Evolutionary conservation across 2,797 vertebrate species (phyloP), one percentile per base, ranked within the genome.

Genomic region (Triplophysa yarkandensis): DNA sequence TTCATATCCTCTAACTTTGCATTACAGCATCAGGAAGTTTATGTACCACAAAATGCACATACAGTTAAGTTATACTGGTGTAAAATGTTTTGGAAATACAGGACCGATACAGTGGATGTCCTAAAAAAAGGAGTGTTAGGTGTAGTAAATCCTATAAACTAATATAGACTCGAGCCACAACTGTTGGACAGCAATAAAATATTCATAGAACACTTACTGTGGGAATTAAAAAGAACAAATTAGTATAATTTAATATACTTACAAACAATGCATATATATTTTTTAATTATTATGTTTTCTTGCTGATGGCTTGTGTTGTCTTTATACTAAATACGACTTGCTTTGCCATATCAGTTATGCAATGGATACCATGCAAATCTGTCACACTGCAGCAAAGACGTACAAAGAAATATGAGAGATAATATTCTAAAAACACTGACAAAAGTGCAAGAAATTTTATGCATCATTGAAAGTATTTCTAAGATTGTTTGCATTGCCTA

Each of bases 281-380:
- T n/a, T 9, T 8, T 48, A 19, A 17, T 48, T 6, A n/a, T 46
- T 4, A 6, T 48, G 19, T 8, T 21, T 10, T 9, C 21, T 48
- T 19, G 5, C 46, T 21, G 7, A 10, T 8, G 10, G 46, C 3
- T 13, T 23, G 10, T 13, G 48, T 10, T 52, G 25, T 52, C 44
- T 52, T 50, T 21, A 13, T 11, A 52, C 23, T 13, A 52, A 25
- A 23, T 23, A 1, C 4, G 9, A 13, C 19, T 4, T 23, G 30
- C 43, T 68, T 14, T 67, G 13, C 41, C 14, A 28, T 36, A 19
- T 50, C 54, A 64, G 39, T 60, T 68, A 76, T 78, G 80, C 72
- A 78, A 78, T 77, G n/a, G 5, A 36, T 10, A 54, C 50, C 13
- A 79, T 79, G 77, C 63, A 80, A 77, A 77, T 81, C 11, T 41